Percentiles rank a stretch among this genome's conserved stretches.
Evolutionary conservation across 2,888 invertebrate species (phyloP).

Genomic region (Ophion costatus): DNA sequence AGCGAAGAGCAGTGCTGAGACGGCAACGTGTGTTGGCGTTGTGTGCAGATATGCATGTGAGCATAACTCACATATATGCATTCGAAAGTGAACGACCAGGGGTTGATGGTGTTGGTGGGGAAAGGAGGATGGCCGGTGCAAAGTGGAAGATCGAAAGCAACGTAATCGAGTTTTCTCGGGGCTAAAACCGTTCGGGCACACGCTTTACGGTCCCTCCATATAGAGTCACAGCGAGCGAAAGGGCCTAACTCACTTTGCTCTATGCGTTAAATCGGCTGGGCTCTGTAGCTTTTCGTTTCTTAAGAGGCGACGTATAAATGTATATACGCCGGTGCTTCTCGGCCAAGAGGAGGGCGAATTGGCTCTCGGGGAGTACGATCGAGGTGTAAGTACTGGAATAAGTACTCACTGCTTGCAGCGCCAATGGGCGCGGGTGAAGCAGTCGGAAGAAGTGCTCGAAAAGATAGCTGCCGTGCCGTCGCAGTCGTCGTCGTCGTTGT

Average conservation of each 20-base stretch:
- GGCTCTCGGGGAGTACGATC: conserved; percentile 51
- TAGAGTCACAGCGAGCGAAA: conserved; percentile 10
- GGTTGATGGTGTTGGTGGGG: conserved; percentile 33
- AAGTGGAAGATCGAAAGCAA: conserved; percentile 71
- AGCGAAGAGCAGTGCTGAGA: conserved; percentile 58
- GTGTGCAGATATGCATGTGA: neutral
- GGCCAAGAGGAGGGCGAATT: conserved; percentile 52
- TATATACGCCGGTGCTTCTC: conserved; percentile 6
- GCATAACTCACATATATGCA: neutral
- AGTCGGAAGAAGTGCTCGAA: conserved; percentile 39
- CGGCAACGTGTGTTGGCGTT: conserved; percentile 2
- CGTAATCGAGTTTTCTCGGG: conserved; percentile 74
- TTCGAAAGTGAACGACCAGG: neutral
- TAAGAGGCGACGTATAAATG: neutral
- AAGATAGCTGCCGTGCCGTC: conserved; percentile 32
- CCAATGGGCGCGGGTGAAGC: conserved; percentile 18
- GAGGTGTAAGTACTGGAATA: conserved; percentile 66
- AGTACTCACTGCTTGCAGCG: conserved; percentile 47
- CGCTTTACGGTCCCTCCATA: conserved; percentile 36
- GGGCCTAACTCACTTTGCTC: conserved; percentile 14
- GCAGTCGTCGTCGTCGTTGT: conserved; percentile 13
- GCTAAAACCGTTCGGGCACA: conserved; percentile 69
- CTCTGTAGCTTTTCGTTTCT: conserved; percentile 5
- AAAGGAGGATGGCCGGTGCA: conserved; percentile 55
- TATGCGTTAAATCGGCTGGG: neutral